These are phyloP conservation scores for Rhineura floridana DNA, from an alignment of 2,113 vertebrate species.

Conservation along the genomic window DNA sequence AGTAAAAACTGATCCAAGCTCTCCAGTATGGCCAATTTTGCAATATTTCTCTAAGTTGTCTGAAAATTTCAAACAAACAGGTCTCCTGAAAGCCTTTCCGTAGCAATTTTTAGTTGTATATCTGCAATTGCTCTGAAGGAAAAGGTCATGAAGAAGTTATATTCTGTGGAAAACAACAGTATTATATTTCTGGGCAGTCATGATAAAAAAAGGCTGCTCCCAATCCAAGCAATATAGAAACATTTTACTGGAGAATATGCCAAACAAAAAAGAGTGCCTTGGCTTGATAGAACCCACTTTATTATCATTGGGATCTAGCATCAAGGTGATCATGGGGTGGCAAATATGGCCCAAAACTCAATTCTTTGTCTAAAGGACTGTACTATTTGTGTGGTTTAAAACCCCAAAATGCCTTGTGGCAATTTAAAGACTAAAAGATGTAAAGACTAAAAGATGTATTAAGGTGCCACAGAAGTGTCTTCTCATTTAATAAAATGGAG, in stretches of 20 bases:
- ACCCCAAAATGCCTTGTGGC: background rate
- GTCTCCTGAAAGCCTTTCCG: constrained; percentile 11
- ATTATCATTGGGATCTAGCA: background rate
- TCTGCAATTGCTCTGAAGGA: constrained; percentile 42
- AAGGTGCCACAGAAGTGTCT: background rate
- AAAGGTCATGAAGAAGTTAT: background rate
- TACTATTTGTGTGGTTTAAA: too few species aligned
- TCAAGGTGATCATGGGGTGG: background rate
- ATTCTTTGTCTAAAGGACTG: background rate
- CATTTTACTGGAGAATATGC: background rate
- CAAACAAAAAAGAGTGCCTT: background rate
- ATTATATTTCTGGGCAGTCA: background rate
- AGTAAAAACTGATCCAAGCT: background rate
- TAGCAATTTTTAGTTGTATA: constrained; percentile 30
- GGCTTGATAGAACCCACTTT: background rate
- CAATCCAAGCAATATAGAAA: background rate
- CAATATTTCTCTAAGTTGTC: constrained; percentile 20
- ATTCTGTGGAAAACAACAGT: background rate
- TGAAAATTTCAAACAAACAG: background rate
- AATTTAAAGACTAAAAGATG: background rate
- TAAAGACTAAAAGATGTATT: too few species aligned
- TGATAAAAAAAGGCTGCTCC: background rate
- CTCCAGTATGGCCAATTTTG: background rate
- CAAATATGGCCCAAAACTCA: background rate
- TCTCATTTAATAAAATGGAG: too few species aligned